Evolutionary conservation across 2,797 vertebrate genomes (phyloP), one percentile per base, ranked within the genome.

Genomic region (Menidia menidia): DNA sequence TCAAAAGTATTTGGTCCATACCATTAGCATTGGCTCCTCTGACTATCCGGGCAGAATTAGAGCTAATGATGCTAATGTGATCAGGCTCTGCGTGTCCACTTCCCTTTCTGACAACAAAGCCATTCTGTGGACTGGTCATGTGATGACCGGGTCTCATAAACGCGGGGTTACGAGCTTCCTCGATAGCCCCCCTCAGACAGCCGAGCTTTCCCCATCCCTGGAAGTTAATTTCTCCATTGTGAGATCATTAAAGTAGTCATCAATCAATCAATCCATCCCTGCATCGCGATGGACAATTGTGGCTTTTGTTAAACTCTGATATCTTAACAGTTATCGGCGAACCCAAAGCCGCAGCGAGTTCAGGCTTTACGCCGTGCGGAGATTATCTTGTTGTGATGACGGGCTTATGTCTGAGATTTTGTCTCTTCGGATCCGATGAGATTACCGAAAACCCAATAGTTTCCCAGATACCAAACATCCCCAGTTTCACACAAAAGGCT

Each of bases 51-150:
- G 82, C 78, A 76, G 71, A 86, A 84, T 88, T 85, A 78, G 43
- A 14, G 10, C 64, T 74, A 80, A 87, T 82, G 63, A 80, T 81
- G 70, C 66, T 85, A 81, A 90, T 88, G 80, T 67, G 75, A 85
- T 85, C 77, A 77, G 62, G 60, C 71, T 45, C 81, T 77, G 75
- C 68, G 18, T 73, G 72, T 53, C 62, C 73, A 70, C 73, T 71
- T 55, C 69, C 82, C 52, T 42, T 45, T 79, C 58, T 65, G 69
- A 87, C 87, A 88, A 84, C 77, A 78, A 80, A 70, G 68, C 60
- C 73, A 82, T 82, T 78, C 77, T 88, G 61, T 82, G 78, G 77
- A 78, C 71, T 44, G 68, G 56, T 85, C 82, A 86, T 71, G 79
- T 83, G 84, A 85, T 71, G 14, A 31, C 62, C 39, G 50, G 53